Base-by-base conservation (phyloP, 2,797 vertebrate genomes). In the Galaxias olidus region DNA sequence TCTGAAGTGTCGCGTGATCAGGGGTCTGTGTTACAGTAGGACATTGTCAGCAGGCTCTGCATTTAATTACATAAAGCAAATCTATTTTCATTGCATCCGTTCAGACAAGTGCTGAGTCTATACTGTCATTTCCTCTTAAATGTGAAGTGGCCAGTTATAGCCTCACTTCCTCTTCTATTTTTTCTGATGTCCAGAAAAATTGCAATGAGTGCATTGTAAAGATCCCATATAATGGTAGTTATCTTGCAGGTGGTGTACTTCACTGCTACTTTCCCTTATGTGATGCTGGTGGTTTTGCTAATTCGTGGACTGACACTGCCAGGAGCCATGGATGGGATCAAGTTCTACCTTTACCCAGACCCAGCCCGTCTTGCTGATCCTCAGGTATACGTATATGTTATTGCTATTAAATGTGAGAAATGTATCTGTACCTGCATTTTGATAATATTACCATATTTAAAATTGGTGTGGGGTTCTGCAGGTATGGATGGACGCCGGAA, bases 261-360 rank as follows among this genome's bases (percentile, higher is more conserved):
- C 59, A 98, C 97, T 0, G 97, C 96, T 65, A 98, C 96, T 0
- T 98, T 99, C 76, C 97, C 97, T 10, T 99, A 98, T 47, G 10
- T 96, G 78, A 98, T 98, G 96, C 84, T 99, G 80, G 14, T 88
- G 0, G 93, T 96, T 61, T 84, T 99, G 78, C 87, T 99, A 51
- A 88, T 98, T 68, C 93, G 96, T 69, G 97, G 97, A 61, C 79
- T 98, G 61, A 95, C 96, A 0, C 82, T 99, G 62, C 97, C 97
- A 0, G 96, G 97, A n/a, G 96, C 97, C 30, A 65, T 89, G 65
- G 80, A 94, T 57, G 97, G 97, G 77, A 96, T 99, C 64, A 92
- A 93, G 68, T 99, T 96, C 83, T 99, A 99, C 84, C 92, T 99
- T 76, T 98, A 97, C 76, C 97, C 97, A 67, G 94, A 98, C 83